phyloP scores from a whole-genome alignment of 1,140 invertebrate genomes.

The Acromyrmex charruanus region DNA sequence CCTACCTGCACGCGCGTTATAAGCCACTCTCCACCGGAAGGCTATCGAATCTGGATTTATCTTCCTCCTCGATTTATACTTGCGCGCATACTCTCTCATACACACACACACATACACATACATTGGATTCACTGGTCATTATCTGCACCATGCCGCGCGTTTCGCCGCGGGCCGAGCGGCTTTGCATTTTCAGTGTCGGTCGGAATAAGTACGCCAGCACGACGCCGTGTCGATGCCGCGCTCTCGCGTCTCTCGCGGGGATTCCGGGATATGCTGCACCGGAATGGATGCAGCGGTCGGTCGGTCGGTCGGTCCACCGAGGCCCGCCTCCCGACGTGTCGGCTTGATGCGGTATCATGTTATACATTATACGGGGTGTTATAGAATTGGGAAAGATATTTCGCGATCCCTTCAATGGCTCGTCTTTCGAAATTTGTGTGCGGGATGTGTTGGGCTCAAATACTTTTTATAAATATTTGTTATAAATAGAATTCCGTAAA shows the following conservation, averaged over 20 bases:
- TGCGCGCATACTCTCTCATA: not conserved
- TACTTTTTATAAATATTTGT: not conserved
- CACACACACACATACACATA: not conserved
- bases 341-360: slow-evolving; percentile 3
- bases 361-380: slow-evolving; percentile 7
- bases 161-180: slow-evolving; percentile 52
- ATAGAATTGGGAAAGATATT: slow-evolving; percentile 9
- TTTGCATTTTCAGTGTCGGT: slow-evolving; percentile 53
- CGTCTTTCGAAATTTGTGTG: not conserved
- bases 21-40: slow-evolving; percentile 55
- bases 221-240: not conserved
- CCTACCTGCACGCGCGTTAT: slow-evolving; percentile 54
- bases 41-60: slow-evolving; percentile 59
- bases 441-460: not conserved
- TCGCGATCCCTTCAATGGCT: not conserved
- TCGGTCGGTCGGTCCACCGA: not conserved
- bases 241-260: slow-evolving; percentile 39
- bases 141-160: slow-evolving; percentile 42
- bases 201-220: slow-evolving; percentile 6
- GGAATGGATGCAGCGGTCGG: slow-evolving; percentile 10
- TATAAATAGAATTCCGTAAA: not conserved
- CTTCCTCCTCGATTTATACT: slow-evolving; percentile 30
- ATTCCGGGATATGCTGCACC: slow-evolving; percentile 30
- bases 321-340: slow-evolving; percentile 3
- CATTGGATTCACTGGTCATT: slow-evolving; percentile 38